Evolutionary conservation across 2,888 invertebrate species (phyloP), one percentile per base, ranked within the genome.

Genomic region (Rhodophaea formosa): DNA sequence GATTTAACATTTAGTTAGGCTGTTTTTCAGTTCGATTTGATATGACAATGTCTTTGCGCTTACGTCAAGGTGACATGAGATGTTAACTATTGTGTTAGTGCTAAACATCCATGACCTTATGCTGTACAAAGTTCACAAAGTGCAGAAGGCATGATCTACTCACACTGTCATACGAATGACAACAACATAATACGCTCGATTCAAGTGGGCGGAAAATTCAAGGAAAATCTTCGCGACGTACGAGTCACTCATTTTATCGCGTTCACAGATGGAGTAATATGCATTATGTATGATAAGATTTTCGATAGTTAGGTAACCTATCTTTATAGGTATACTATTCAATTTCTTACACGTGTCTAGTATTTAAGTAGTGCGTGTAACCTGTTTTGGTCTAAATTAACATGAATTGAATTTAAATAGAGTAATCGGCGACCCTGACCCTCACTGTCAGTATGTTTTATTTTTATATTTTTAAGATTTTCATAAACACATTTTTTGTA

Each of bases 41-140:
- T 63, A 70, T 70, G 75, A 79, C 79, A 79, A 80, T 81, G 81
- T 84, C 80, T 82, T 81, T 81, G 70, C 79, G 77, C 75, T 80
- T 85, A 83, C 86, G 83, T 85, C 90, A 90, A 90, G 90, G 89
- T 88, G 90, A 90, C 87, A 88, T 74, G 82, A 80, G 83, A 84
- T 86, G 87, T 84, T 88, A 88, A 88, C 83, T 86, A 87, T 87
- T 87, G 85, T 88, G 79, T 84, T 82, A 81, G 86, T 80, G 85
- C 85, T 89, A 88, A 88, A 85, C 80, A 88, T 77, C 83, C 85
- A 79, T 88, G 88, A 91, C 90, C 90, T 90, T 86, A 89, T 72
- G 68, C 68, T 71, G 87, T 82, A 85, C 88, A 88, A 86, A 91
- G 89, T 90, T 89, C 89, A 88, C 75, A 79, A 74, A 82, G 78